Evolutionary conservation across 1,140 invertebrate genomes (phyloP).

Genomic region (Dendroctonus valens): DNA sequence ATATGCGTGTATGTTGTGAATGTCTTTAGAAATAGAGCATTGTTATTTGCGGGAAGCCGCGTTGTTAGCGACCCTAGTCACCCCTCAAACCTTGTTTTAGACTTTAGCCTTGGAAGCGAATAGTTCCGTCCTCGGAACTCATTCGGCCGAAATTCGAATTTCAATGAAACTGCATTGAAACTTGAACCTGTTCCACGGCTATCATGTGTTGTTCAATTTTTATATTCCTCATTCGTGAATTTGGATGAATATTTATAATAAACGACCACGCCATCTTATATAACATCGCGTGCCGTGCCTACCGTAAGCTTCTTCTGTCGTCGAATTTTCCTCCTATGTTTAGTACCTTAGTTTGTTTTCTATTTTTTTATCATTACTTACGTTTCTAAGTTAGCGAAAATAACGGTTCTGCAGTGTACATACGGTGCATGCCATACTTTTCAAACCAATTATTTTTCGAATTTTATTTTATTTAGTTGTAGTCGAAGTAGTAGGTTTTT

Average conservation of each 20-base stretch:
- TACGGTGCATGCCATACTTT: conserved; percentile 49
- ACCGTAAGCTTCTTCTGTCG: conserved; percentile 23
- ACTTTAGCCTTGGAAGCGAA: conserved; percentile 10
- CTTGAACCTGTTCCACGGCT: conserved; percentile 4
- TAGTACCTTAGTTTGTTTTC: conserved; percentile 40
- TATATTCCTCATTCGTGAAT: conserved; percentile 33
- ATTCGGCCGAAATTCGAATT: neutral
- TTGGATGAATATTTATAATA: conserved; percentile 32
- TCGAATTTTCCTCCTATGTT: conserved; percentile 33
- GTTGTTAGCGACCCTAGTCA: conserved; percentile 52
- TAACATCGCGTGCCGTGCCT: conserved; percentile 45
- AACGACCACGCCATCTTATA: conserved; percentile 25
- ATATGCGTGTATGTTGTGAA: conserved; percentile 52
- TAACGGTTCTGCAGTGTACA: conserved; percentile 34
- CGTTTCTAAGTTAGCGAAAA: conserved; percentile 39
- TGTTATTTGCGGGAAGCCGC: conserved; percentile 51
- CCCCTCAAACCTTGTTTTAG: conserved; percentile 43
- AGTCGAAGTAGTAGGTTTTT: conserved; percentile 44
- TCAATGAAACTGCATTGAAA: neutral
- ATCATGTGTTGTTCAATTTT: conserved; percentile 35
- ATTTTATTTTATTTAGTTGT: conserved; percentile 50
- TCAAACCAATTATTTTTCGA: conserved; percentile 36
- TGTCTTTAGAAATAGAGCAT: conserved; percentile 49
- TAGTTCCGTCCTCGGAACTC: neutral
- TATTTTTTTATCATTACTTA: conserved; percentile 43